Percentiles rank a stretch among this genome's conserved stretches.
Conservation (phyloP, 2,797 vertebrate genomes). For the Galago senegalensis region DNA sequence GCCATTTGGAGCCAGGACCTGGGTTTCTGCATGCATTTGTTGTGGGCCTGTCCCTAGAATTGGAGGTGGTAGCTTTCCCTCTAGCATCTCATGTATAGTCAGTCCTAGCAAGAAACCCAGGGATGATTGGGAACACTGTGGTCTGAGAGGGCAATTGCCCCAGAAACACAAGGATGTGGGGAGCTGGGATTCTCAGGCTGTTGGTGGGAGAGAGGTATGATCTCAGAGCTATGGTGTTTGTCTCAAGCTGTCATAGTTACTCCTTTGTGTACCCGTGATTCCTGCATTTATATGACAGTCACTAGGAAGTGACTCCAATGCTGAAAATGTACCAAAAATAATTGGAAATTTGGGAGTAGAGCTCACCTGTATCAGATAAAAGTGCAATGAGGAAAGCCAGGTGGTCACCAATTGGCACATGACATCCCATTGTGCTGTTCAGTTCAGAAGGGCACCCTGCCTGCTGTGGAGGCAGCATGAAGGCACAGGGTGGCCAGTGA, state of each 20-base stretch:
- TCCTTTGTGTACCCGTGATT: neutral
- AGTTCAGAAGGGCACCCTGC: neutral
- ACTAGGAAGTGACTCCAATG: neutral
- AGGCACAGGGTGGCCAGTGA: neutral
- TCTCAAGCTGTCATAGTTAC: neutral
- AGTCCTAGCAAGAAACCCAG: no score
- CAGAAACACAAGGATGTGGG: neutral
- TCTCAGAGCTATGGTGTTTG: no score
- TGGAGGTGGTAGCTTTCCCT: neutral
- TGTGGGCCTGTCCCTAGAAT: neutral
- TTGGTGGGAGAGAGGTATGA: neutral
- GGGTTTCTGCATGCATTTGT: neutral
- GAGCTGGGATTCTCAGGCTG: neutral
- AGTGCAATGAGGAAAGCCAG: neutral
- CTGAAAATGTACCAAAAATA: neutral
- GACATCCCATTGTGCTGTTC: neutral
- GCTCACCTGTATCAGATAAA: neutral
- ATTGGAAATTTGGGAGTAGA: neutral
- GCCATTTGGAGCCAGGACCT: neutral
- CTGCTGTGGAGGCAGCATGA: neutral
- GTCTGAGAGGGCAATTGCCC: neutral
- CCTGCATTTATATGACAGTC: neutral
- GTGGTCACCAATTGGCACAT: fast-evolving
- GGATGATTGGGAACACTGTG: neutral
- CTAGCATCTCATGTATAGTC: no score